Percentiles rank a stretch among this genome's conserved stretches.
Conservation (phyloP, 1,140 invertebrate species). For the Conus betulinus region DNA sequence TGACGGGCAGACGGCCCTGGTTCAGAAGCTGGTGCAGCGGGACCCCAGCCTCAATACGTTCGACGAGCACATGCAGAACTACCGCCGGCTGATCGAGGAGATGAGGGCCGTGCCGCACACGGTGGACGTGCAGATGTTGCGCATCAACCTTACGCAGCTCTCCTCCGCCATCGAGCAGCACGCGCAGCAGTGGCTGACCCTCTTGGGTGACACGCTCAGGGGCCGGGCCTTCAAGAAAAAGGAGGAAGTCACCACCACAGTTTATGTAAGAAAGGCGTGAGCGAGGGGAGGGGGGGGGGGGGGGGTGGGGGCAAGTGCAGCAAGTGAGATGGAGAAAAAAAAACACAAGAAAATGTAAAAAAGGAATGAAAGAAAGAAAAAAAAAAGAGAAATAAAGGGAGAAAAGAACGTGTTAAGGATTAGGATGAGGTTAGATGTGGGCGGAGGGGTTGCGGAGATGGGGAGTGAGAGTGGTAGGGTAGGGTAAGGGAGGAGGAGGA, state of each 20-base stretch:
- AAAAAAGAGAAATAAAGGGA: too few relatives aligned
- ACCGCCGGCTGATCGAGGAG: constrained; percentile 84
- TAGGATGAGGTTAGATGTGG: too few relatives aligned
- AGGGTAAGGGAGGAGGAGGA: not conserved
- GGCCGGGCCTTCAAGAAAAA: constrained; percentile 70
- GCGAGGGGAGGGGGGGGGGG: too few relatives aligned
- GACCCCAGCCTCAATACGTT: constrained; percentile 84
- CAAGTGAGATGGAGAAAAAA: too few relatives aligned
- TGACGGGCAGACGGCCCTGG: constrained; percentile 43
- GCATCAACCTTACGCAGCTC: constrained; percentile 69
- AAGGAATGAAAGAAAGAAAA: too few relatives aligned
- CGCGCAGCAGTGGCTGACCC: constrained; percentile 71
- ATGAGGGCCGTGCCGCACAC: constrained; percentile 72
- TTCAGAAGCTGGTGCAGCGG: constrained; percentile 84
- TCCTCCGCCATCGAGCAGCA: constrained; percentile 70
- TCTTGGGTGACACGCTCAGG: constrained; percentile 72
- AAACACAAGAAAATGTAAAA: too few relatives aligned
- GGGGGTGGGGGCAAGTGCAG: too few relatives aligned
- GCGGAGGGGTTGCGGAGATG: too few relatives aligned
- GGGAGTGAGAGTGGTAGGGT: too few relatives aligned
- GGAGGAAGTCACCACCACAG: constrained; percentile 56
- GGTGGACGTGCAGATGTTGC: constrained; percentile 71
- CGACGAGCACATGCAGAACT: constrained; percentile 90
- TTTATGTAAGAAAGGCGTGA: constrained; percentile 61
- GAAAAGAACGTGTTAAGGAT: too few relatives aligned